Evolutionary conservation across 2,797 vertebrate species (phyloP), one percentile per base, ranked within the genome.

Genomic region (Sebastes reedi): DNA sequence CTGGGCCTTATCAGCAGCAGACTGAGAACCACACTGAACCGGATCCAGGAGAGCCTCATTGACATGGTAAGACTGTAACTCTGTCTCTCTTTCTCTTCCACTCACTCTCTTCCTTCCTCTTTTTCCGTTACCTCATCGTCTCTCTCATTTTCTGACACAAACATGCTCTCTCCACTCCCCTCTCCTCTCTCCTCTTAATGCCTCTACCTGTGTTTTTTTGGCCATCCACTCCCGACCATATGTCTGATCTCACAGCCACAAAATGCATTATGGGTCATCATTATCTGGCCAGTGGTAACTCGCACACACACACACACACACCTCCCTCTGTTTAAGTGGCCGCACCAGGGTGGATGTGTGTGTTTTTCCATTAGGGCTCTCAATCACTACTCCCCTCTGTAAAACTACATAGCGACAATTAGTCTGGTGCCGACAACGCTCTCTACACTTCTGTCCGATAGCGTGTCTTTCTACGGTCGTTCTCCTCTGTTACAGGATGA

Each of bases 31-130:
- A 99, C 99, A 0, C 94, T 99, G 80, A 99, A 96, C 95, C 96
- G 98, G 90, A 99, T 99, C 93, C 99, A 99, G 77, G 99, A 99
- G 93, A 98, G 96, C 88, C 97, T 99, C 87, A 99, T 99, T 86
- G 97, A 99, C 90, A 87, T 98, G 95, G 99, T 99, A 93, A 96
- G 97, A 93, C 80, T 66, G 50, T 58, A 78, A 58, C 69, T 58
- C 67, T 60, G 54, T 14, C 58, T 34, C 20, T 46, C 50, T n/a
- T 64, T 72, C 60, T 88, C 60, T 30, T 73, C 58, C 27, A 4
- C 29, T 69, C 74, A 8, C 60, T 27, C 46, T 81, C 72, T 64
- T 27, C 55, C 29, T 61, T n/a, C 52, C 18, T 78, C 12, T 46
- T 76, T 77, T 25, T n/a, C 34, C 24, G 46, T 83, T 88, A 79